These are phyloP conservation scores for Tetramorium parvispinum DNA, from an alignment of 1,140 invertebrate species.

Conservation along the genomic window DNA sequence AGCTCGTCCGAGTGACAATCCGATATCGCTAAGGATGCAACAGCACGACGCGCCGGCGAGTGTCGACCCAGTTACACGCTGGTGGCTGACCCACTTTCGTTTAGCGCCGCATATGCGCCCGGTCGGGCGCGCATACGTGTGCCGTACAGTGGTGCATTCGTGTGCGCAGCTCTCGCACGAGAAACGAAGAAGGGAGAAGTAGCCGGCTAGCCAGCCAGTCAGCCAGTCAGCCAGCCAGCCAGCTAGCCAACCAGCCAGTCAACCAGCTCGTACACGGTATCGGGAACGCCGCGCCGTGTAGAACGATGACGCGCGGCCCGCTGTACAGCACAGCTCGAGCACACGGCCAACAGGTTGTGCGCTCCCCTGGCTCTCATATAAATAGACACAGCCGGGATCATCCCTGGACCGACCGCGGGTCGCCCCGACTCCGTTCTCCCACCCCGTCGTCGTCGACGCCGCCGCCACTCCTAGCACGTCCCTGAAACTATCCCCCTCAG, in stretches of 20 bases:
- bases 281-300: conserved; percentile 30
- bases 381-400: conserved; percentile 83
- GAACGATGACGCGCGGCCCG: conserved; percentile 53
- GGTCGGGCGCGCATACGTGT: conserved; percentile 17
- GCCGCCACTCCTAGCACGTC: neutral
- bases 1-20: conserved; percentile 1
- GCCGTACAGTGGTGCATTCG: neutral
- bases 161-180: conserved; percentile 24
- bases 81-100: conserved; percentile 75
- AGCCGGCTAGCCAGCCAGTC: conserved; percentile 7
- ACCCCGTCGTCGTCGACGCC: neutral
- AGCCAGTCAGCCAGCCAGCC: neutral
- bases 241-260: neutral
- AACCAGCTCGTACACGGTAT: conserved; percentile 37
- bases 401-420: conserved; percentile 78
- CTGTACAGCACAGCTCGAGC: conserved; percentile 49
- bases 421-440: conserved; percentile 32
- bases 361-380: conserved; percentile 78
- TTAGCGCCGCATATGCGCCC: conserved; percentile 57
- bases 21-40: conserved; percentile 39
- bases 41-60: neutral
- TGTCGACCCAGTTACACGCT: conserved; percentile 65
- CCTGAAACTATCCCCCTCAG: conserved; percentile 27
- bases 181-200: conserved; percentile 41
- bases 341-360: conserved; percentile 81